phyloP scores from a whole-genome alignment of 2,113 vertebrate genomes.

The Thalassarche chlororhynchos region DNA sequence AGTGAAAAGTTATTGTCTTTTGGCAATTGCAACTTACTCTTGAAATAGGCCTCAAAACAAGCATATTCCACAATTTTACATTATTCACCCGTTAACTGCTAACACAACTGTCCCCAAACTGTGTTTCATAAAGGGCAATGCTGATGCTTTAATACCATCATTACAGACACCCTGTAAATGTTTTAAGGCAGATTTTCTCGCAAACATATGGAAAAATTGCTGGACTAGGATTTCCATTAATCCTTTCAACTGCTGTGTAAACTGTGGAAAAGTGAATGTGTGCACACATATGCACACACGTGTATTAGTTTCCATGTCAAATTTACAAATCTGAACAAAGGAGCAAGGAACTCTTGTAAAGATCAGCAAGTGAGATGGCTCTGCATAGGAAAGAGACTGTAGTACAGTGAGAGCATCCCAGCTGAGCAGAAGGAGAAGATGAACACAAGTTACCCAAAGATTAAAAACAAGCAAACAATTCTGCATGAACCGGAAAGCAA shows the following conservation, averaged over 20 bases:
- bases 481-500: neutral
- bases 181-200: neutral
- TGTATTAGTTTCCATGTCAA: neutral
- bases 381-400: neutral
- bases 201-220: neutral
- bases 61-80: neutral
- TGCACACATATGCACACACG: neutral
- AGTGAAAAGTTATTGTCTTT: neutral
- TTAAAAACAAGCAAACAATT: neutral
- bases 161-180: neutral
- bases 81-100: neutral
- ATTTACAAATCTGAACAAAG: neutral
- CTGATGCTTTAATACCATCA: neutral
- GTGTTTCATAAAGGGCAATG: neutral
- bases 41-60: neutral
- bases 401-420: neutral
- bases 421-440: neutral
- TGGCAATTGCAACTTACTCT: neutral
- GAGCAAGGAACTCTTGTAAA: neutral
- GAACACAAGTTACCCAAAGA: neutral
- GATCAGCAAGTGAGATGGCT: neutral
- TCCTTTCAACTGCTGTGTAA: neutral
- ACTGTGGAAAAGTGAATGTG: neutral
- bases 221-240: conserved; percentile 5
- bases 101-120: neutral